Conservation (phyloP, 1,140 invertebrate species). For the Drosophila novamexicana region DNA sequence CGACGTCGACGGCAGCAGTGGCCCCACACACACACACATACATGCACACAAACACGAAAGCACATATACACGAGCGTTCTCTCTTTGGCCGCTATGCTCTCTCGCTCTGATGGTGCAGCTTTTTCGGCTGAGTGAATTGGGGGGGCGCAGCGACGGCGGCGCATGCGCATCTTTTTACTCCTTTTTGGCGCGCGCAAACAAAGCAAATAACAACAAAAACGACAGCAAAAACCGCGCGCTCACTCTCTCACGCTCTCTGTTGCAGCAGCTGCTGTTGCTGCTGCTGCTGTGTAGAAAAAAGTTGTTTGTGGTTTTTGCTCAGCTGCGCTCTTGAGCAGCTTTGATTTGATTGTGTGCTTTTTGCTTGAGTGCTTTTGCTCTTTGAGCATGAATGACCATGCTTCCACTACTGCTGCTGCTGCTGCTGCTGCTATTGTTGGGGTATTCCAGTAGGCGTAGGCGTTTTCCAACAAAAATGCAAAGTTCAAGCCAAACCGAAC, state of each 20-base stretch:
- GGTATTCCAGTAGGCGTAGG: slow-evolving; percentile 7
- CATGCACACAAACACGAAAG: background rate
- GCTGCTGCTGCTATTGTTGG: slow-evolving; percentile 27
- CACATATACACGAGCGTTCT: slow-evolving; percentile 1
- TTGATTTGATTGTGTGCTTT: slow-evolving; percentile 73
- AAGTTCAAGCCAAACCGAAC: slow-evolving; percentile 24
- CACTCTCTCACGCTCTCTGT: slow-evolving; percentile 28
- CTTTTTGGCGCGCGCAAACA: slow-evolving; percentile 49
- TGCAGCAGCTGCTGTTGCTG: background rate
- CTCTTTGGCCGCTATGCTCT: slow-evolving; percentile 15
- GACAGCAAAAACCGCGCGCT: slow-evolving; percentile 32
- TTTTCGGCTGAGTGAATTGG: background rate
- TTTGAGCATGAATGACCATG: slow-evolving; percentile 69
- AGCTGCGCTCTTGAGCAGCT: slow-evolving; percentile 67
- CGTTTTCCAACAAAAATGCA: slow-evolving; percentile 48
- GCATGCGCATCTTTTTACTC: slow-evolving; percentile 76
- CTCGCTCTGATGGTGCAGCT: slow-evolving; percentile 47
- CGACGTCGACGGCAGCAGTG: slow-evolving; percentile 32
- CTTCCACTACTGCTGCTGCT: background rate
- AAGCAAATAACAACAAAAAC: slow-evolving; percentile 29
- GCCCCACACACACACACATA: slow-evolving; percentile 25
- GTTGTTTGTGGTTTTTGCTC: slow-evolving; percentile 76
- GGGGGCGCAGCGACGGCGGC: slow-evolving; percentile 33
- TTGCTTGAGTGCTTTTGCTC: slow-evolving; percentile 68
- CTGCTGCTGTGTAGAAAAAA: slow-evolving; percentile 47